Base-by-base conservation (phyloP, 2,113 vertebrate genomes). In the Vimba vimba region DNA sequence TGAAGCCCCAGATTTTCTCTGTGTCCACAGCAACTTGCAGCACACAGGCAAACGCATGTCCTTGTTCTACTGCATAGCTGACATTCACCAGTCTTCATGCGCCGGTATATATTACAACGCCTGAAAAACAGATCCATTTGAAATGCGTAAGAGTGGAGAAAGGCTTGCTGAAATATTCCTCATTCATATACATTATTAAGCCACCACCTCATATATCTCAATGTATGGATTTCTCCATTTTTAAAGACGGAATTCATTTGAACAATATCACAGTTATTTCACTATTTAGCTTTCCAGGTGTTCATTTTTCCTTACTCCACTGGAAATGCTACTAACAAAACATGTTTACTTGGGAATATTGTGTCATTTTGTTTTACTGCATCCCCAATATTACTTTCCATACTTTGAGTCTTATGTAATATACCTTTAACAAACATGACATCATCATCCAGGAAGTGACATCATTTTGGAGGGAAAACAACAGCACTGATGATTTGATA, bases 11-110 rank as follows among this genome's bases (percentile, higher is more conserved):
- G 50, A 85, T 74, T 52, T 76, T 71, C 47, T 39, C 36, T 0
- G 25, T 57, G 30, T 71, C 75, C 27, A 47, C 33, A 59, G 79
- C 19, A 21, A 62, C 66, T 39, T 17, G 10, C 27, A 30, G 83
- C 36, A 45, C 47, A 27, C 39, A 66, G 77, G 55, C 19, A 39
- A 81, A 47, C 21, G 47, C 75, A 45, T 71, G 87, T 87, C 85
- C 85, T 83, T 86, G 69, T 43, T 50, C 60, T 55, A 19, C 88
- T 87, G 76, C 82, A 84, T 84, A 82, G 86, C 84, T 82, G 86
- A 81, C 83, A 50, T 74, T 76, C 85, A 69, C 33, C 36, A 77
- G 86, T 52, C 50, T 25, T 80, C 19, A 13, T 36, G 85, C 36
- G 43, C 23, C 55, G 19, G 21, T 66, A 74, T 66, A 74, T 64